phyloP scores from a whole-genome alignment of 2,888 invertebrate species.

The Melanostoma mellinum region DNA sequence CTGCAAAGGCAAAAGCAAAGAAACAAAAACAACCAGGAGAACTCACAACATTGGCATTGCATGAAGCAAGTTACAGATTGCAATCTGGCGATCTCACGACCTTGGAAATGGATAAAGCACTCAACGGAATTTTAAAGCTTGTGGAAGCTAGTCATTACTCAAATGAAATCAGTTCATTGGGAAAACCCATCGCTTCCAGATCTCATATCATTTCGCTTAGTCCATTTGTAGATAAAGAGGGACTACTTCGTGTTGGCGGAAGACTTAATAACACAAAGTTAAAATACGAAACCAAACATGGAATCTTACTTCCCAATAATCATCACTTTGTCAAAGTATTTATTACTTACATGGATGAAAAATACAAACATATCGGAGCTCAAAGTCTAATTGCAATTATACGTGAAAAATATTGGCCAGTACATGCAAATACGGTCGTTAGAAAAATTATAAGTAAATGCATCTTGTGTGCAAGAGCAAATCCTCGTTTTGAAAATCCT shows the following conservation, averaged over 20 bases:
- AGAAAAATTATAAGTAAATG: background rate
- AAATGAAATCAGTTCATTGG: background rate
- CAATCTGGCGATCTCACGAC: too few species aligned
- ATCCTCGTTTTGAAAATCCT: constrained; percentile 18
- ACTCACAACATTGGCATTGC: too few species aligned
- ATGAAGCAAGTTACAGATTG: too few species aligned
- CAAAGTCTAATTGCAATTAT: constrained; percentile 18
- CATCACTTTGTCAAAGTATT: constrained; percentile 4
- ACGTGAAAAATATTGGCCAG: constrained; percentile 25
- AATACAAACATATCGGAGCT: constrained; percentile 27
- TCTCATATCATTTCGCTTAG: constrained; percentile 12
- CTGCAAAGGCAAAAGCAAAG: background rate
- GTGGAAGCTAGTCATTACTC: constrained; percentile 5
- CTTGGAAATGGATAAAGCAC: background rate
- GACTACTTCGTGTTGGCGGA: constrained; percentile 19
- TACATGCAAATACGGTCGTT: constrained; percentile 14
- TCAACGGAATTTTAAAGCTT: background rate
- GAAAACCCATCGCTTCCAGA: background rate
- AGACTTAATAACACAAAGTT: constrained; percentile 4
- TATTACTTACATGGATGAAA: constrained; percentile 6
- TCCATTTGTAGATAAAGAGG: constrained; percentile 22
- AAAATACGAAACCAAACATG: constrained; percentile 4
- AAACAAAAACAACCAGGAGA: background rate
- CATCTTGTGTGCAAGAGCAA: constrained; percentile 4
- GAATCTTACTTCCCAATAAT: constrained; percentile 12